Percentiles rank a stretch among this genome's conserved stretches.
Evolutionary conservation across 1,140 invertebrate species (phyloP).

Genomic region (Philaenus spumarius): DNA sequence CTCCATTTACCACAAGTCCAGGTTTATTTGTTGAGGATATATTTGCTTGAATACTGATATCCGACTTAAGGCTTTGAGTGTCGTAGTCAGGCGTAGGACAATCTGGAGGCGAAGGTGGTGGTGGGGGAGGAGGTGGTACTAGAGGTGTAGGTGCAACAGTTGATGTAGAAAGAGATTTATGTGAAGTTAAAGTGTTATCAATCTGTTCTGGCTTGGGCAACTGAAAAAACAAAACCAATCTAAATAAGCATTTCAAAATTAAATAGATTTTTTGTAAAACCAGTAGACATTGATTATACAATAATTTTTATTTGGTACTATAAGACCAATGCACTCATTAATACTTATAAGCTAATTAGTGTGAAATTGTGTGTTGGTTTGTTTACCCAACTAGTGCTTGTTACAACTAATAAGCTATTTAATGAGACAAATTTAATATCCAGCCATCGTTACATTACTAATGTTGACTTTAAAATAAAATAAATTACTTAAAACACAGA

Average conservation of each 20-base stretch:
- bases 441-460: no score
- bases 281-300: no score
- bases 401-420: no score
- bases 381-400: no score
- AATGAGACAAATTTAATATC: no score
- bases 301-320: no score
- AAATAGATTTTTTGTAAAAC: no score
- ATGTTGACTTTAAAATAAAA: no score
- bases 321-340: no score
- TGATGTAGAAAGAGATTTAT: background rate
- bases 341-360: no score
- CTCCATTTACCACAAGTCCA: conserved; percentile 20
- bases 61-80: conserved; percentile 34
- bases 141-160: conserved; percentile 8
- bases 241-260: conserved; percentile 10
- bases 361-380: no score
- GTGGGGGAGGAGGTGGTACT: conserved; percentile 12
- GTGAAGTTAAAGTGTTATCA: conserved; percentile 9
- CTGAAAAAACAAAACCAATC: conserved; percentile 30
- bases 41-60: conserved; percentile 24
- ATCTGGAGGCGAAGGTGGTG: conserved; percentile 39
- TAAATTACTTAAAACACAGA: no score
- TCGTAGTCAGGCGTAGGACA: conserved; percentile 59
- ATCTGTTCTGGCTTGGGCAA: conserved; percentile 30
- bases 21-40: conserved; percentile 29